These are phyloP conservation scores for Zaprionus gabonicus DNA, from an alignment of 1,140 invertebrate species.

Conservation along the genomic window DNA sequence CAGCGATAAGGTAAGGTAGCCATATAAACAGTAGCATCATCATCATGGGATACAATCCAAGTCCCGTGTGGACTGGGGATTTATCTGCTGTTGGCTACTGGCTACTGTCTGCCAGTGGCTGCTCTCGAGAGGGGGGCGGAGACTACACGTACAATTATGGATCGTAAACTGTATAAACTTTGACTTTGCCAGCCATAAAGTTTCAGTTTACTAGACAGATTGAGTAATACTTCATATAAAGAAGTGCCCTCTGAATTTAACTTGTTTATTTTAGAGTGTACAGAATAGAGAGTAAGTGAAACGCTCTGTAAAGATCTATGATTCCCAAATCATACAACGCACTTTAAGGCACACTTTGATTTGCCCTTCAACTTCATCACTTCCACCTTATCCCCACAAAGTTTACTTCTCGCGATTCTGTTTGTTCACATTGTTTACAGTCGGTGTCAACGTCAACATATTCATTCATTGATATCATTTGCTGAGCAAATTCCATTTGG, in stretches of 20 bases:
- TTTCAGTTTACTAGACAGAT: background rate
- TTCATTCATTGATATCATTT: constrained; percentile 46
- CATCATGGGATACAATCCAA: background rate
- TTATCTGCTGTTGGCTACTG: constrained; percentile 62
- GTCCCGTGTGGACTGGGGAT: constrained; percentile 30
- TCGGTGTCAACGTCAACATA: constrained; percentile 54
- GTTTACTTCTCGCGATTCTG: constrained; percentile 44
- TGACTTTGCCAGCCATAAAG: constrained; percentile 3
- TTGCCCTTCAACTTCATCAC: background rate
- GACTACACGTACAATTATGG: background rate
- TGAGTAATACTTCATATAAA: background rate
- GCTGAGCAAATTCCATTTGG: constrained; percentile 37
- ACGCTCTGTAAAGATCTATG: background rate
- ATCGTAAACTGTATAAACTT: background rate
- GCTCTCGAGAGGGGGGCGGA: background rate
- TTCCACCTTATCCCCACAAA: background rate
- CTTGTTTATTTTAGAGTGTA: background rate
- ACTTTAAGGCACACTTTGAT: background rate
- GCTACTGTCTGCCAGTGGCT: constrained; percentile 47
- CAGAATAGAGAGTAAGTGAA: background rate
- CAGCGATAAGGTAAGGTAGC: constrained; percentile 65
- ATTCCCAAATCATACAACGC: background rate
- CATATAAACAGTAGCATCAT: constrained; percentile 49
- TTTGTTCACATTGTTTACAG: constrained; percentile 70
- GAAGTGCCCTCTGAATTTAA: background rate